phyloP scores from a whole-genome alignment of 2,113 vertebrate genomes.

The Bubo scandiacus region DNA sequence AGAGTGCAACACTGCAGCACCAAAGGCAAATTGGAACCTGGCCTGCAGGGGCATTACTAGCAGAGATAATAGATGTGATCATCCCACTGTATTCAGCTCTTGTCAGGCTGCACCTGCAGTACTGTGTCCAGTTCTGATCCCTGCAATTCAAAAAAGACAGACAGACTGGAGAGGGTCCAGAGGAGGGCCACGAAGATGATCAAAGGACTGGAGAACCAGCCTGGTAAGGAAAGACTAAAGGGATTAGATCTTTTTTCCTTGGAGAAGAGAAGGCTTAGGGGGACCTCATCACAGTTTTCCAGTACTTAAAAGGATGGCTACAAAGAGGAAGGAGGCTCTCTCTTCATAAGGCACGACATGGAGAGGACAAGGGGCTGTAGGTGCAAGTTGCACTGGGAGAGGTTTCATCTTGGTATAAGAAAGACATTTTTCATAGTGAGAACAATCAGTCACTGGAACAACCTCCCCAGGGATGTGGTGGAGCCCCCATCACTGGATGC shows the following conservation, averaged over 20 bases:
- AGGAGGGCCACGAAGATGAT: not conserved
- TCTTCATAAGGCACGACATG: not conserved
- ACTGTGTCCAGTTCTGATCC: not conserved
- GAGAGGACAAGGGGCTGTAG: not conserved
- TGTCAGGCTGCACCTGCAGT: not conserved
- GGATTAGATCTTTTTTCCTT: not conserved
- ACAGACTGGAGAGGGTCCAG: not conserved
- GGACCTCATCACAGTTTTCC: not conserved
- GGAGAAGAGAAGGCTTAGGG: not conserved
- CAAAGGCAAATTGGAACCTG: not conserved
- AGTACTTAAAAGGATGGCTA: not conserved
- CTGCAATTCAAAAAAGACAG: not conserved
- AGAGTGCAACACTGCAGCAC: not conserved
- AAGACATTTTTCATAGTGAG: not conserved
- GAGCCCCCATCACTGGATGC: not conserved
- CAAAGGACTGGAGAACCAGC: not conserved
- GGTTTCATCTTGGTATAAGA: not conserved
- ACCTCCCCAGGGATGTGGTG: not conserved
- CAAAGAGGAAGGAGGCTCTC: not conserved
- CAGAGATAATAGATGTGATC: not conserved
- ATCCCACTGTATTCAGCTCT: not conserved
- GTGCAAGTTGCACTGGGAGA: not conserved
- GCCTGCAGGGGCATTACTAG: not conserved
- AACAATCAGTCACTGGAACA: not conserved
- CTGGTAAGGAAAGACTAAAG: not conserved